Base-by-base conservation (phyloP, 2,797 vertebrate species). In the Epinephelus malabaricus region DNA sequence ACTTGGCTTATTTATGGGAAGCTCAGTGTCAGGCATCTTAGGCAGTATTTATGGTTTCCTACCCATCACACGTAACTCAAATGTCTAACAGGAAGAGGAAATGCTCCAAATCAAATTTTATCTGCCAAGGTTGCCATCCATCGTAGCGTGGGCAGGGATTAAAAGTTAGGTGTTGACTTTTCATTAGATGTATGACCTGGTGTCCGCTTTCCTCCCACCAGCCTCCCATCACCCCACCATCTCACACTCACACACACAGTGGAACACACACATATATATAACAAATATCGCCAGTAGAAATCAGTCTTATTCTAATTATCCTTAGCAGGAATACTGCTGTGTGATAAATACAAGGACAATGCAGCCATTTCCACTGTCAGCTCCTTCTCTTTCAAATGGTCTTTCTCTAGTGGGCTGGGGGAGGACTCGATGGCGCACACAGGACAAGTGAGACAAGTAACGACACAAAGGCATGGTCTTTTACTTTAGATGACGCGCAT, bases 301-400 rank as follows among this genome's bases (percentile, higher is more conserved):
- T 94, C 87, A 86, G 89, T 95, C 91, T 89, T 78, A 88, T 94
- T 94, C 75, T 94, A 93, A 95, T 95, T 92, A 94, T 90, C 76
- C 66, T 76, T 45, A 68, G 59, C 62, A 46, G 69, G 60, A 86
- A 65, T 79, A 54, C 77, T 53, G 47, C 81, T 75, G 75, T 78
- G 87, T 94, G 92, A 95, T 89, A 84, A 92, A 95, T 89, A 86
- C 93, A 95, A 95, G 93, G 94, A 94, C 94, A 55, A 86, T 74
- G 73, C 85, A 69, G 76, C 84, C 87, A 83, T 94, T 93, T 84
- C 78, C 77, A 82, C 83, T 89, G 89, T 92, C 90, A 88, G 83
- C 86, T 78, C 59, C 76, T 88, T 92, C 85, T 85, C 88, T 91
- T 86, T 89, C 87, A 88, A 88, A 93, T 85, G 73, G 81, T 86